These are phyloP conservation scores for Sycophila sp. DNA, from an alignment of 1,140 invertebrate genomes.

Conservation along the genomic window DNA sequence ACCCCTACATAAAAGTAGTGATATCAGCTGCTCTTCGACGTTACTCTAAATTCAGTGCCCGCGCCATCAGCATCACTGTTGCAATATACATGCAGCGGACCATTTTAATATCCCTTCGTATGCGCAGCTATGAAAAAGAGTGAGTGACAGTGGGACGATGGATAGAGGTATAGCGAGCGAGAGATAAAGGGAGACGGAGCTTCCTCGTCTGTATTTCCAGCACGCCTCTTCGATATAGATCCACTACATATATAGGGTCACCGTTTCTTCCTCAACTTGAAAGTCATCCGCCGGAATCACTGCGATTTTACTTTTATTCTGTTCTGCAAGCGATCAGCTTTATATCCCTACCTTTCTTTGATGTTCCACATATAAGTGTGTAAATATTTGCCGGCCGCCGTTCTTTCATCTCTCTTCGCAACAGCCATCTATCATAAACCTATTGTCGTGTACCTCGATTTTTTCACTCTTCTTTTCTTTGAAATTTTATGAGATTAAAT, in stretches of 20 bases:
- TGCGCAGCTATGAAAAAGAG: neutral
- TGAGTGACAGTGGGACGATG: neutral
- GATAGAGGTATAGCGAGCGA: neutral
- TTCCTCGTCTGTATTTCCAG: neutral
- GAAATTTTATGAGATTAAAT: too few species aligned
- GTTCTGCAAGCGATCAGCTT: neutral
- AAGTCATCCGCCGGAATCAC: neutral
- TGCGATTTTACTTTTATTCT: slow-evolving; percentile 2
- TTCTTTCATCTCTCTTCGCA: neutral
- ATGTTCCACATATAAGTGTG: slow-evolving; percentile 20
- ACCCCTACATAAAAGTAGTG: too few species aligned
- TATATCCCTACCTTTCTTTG: slow-evolving; percentile 14
- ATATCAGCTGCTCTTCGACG: too few species aligned
- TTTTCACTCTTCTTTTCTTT: neutral
- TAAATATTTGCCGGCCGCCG: slow-evolving; percentile 22
- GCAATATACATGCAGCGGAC: neutral
- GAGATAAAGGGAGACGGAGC: neutral
- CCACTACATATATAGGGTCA: too few species aligned
- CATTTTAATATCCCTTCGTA: neutral
- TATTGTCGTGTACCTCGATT: neutral
- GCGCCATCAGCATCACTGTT: too few species aligned
- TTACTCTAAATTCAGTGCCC: too few species aligned
- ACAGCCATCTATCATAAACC: neutral
- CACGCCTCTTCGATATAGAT: too few species aligned
- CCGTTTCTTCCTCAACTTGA: too few species aligned